Conservation (phyloP, 2,113 vertebrate genomes). For the Cairina moschata region DNA sequence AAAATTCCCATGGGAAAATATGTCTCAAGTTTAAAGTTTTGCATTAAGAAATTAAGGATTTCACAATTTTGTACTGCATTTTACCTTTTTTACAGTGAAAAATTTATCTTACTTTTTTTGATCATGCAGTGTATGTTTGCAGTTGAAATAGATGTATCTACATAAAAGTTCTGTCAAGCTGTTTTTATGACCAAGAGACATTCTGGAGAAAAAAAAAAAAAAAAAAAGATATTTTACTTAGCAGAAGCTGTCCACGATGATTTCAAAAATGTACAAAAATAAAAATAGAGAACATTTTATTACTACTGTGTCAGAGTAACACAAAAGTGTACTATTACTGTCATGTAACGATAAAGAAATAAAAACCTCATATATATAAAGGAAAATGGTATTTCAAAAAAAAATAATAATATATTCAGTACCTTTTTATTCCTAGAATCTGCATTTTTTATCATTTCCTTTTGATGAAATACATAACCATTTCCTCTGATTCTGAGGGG, state of each 20-base stretch:
- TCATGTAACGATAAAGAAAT: neutral
- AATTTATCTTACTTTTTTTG: neutral
- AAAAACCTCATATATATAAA: neutral
- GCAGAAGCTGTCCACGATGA: neutral
- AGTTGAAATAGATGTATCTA: neutral
- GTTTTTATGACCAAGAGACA: neutral
- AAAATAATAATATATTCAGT: neutral
- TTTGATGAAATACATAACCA: neutral
- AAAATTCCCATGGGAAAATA: neutral
- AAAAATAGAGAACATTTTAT: neutral
- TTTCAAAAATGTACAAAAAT: neutral
- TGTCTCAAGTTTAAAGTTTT: neutral
- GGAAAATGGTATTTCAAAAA: fast-evolving
- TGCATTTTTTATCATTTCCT: neutral
- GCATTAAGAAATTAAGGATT: neutral
- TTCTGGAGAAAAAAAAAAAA: neutral
- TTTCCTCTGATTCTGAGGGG: neutral
- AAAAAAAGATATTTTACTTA: neutral
- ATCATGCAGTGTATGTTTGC: neutral
- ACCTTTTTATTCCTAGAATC: neutral
- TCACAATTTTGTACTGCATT: neutral
- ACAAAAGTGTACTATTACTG: neutral
- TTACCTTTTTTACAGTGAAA: neutral
- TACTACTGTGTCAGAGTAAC: neutral
- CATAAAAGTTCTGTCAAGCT: neutral